These are phyloP conservation scores for Miniopterus natalensis DNA, from an alignment of 2,113 vertebrate species.

Conservation along the genomic window DNA sequence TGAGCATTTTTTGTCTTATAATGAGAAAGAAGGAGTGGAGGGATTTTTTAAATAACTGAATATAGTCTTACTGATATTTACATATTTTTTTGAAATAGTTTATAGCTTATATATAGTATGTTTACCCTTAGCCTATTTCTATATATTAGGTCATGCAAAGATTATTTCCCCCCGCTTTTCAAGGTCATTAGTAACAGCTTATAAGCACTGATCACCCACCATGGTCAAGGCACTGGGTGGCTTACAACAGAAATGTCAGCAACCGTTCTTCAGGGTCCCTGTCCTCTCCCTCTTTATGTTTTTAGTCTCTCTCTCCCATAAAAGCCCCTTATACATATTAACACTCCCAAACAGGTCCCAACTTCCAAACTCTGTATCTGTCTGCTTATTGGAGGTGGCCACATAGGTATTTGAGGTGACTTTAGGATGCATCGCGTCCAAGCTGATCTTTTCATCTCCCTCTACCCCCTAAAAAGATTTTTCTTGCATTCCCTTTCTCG, in stretches of 20 bases:
- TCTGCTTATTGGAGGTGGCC: neutral
- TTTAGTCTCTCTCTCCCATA: neutral
- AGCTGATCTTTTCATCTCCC: neutral
- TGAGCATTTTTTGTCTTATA: neutral
- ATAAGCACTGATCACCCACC: neutral
- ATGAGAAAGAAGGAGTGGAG: neutral
- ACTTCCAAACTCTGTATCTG: neutral
- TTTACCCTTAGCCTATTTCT: slow-evolving; percentile 47
- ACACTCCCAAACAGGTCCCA: neutral
- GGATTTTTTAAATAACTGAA: slow-evolving; percentile 4
- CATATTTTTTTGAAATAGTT: slow-evolving; percentile 7
- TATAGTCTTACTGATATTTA: slow-evolving; percentile 14
- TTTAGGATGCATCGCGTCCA: neutral
- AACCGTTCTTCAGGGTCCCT: neutral
- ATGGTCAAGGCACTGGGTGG: neutral
- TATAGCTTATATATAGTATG: neutral
- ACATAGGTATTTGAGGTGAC: neutral
- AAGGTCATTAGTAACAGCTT: slow-evolving; percentile 6
- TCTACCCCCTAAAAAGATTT: neutral
- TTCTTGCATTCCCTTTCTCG: neutral
- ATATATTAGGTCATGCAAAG: neutral
- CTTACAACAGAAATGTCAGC: slow-evolving; percentile 19
- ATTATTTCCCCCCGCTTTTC: neutral
- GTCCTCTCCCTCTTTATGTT: neutral
- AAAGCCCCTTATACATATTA: neutral